Conservation (phyloP, 2,113 vertebrate genomes). For the Saimiri boliviensis region DNA sequence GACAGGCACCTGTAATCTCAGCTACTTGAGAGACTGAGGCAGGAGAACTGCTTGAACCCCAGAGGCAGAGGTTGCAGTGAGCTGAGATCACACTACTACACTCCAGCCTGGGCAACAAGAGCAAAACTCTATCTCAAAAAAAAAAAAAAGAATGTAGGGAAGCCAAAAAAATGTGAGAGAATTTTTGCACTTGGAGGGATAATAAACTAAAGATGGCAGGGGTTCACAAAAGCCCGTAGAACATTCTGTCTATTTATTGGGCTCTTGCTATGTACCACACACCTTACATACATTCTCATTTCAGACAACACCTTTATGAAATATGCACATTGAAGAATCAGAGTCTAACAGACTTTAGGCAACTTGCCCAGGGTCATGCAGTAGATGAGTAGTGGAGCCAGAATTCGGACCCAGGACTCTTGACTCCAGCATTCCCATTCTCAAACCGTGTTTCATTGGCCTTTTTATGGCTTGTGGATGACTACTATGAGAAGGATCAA, state of each 20-base stretch:
- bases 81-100: no score
- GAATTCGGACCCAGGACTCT: neutral
- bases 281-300: neutral
- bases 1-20: no score
- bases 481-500: neutral
- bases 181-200: neutral
- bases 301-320: neutral
- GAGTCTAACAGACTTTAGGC: neutral
- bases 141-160: neutral
- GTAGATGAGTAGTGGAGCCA: neutral
- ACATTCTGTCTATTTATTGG: accelerated
- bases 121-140: no score
- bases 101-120: no score
- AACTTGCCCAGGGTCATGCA: neutral
- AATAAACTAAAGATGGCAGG: no score
- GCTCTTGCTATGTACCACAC: accelerated
- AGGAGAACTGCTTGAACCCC: no score
- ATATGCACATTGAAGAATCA: no score
- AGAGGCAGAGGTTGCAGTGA: no score
- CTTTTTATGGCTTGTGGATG: neutral
- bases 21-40: no score
- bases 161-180: neutral
- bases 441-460: accelerated
- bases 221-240: neutral
- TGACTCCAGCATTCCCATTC: accelerated